These are phyloP conservation scores for Drosophila busckii DNA, from an alignment of 1,140 invertebrate species.

Conservation along the genomic window DNA sequence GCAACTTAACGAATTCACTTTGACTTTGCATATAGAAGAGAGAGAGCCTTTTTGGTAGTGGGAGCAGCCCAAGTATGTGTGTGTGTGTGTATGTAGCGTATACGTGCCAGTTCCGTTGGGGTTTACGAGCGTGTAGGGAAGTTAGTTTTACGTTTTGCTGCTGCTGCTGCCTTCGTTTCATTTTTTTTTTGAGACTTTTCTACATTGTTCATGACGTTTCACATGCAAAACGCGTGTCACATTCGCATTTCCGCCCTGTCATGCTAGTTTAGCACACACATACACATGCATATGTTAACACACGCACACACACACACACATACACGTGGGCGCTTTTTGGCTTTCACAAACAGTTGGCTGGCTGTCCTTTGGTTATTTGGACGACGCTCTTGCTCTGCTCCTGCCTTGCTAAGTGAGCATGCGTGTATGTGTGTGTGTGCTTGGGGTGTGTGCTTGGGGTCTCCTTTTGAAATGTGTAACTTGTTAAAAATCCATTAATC, in stretches of 20 bases:
- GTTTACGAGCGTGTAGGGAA: constrained; percentile 12
- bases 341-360: constrained; percentile 63
- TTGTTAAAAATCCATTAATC: constrained; percentile 78
- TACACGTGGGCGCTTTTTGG: constrained; percentile 47
- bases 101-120: constrained; percentile 9
- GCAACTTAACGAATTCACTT: constrained; percentile 50
- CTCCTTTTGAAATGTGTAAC: constrained; percentile 58
- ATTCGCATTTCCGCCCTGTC: constrained; percentile 74
- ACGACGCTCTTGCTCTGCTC: constrained; percentile 48
- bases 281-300: constrained; percentile 1
- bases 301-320: constrained; percentile 2
- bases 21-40: constrained; percentile 33
- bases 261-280: constrained; percentile 60
- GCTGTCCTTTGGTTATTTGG: constrained; percentile 65
- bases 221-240: constrained; percentile 78
- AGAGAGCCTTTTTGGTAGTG: background rate
- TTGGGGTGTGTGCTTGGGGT: constrained; percentile 25
- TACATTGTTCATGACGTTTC: constrained; percentile 71
- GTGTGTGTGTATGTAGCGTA: constrained; percentile 3
- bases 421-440: constrained; percentile 30
- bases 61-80: constrained; percentile 1
- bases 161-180: constrained; percentile 12
- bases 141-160: constrained; percentile 14
- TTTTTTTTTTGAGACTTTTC: constrained; percentile 4
- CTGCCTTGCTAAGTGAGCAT: constrained; percentile 46